These are phyloP conservation scores for Andricus curvator DNA, from an alignment of 2,888 invertebrate species.

Conservation along the genomic window DNA sequence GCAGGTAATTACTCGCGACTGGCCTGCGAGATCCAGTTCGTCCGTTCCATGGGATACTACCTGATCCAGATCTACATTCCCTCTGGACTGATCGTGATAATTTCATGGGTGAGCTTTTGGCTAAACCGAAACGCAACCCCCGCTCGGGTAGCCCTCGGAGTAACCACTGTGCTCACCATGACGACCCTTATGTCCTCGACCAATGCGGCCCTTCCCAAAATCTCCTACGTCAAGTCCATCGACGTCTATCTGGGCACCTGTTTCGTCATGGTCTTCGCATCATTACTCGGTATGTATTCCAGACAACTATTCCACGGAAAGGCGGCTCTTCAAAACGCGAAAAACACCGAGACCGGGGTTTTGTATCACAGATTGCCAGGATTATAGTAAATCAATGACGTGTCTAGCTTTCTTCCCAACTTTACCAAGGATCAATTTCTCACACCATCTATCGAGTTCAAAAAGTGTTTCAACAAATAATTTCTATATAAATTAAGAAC, in stretches of 20 bases:
- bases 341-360: conserved; percentile 19
- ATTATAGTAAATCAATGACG: conserved; percentile 42
- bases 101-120: conserved; percentile 99
- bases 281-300: conserved; percentile 89
- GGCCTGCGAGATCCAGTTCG: conserved; percentile 98
- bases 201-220: conserved; percentile 97
- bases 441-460: neutral
- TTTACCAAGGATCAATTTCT: conserved; percentile 40
- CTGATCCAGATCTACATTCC: conserved; percentile 99
- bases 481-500: neutral
- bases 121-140: conserved; percentile 96
- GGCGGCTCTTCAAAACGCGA: conserved; percentile 28
- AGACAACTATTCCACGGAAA: conserved; percentile 23
- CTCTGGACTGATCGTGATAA: conserved; percentile 97
- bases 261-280: conserved; percentile 99
- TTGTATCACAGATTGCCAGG: conserved; percentile 39
- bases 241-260: conserved; percentile 98
- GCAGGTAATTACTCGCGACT: conserved; percentile 97
- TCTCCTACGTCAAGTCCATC: conserved; percentile 98
- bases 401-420: conserved; percentile 32
- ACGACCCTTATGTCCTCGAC: conserved; percentile 98
- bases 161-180: conserved; percentile 98
- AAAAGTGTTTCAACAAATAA: neutral
- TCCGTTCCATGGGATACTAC: conserved; percentile 99
- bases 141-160: conserved; percentile 94